Evolutionary conservation across 2,797 vertebrate genomes (phyloP), one percentile per base, ranked within the genome.

Genomic region (Leucoraja ocellata): DNA sequence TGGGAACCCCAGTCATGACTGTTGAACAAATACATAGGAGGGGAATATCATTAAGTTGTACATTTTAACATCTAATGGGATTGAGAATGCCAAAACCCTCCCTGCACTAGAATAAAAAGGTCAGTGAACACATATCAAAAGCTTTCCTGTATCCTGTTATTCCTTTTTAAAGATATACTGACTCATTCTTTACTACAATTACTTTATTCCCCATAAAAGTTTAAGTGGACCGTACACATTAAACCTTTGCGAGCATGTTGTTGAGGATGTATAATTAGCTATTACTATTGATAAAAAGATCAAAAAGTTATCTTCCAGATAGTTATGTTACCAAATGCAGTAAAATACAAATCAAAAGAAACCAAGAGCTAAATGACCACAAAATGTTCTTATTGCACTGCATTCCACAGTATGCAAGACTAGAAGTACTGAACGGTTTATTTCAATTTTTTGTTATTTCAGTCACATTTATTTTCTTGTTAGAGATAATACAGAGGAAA

Each of bases 301-400:
- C 36, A 2, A 65, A 63, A 63, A 21, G 36, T 88, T 88, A 88
- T 68, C 84, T 68, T 32, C 61, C 84, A 68, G 83, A 65, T 65
- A 65, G n/a, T 61, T 65, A n/a, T 86, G 61, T 18, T 36, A 8
- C 63, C 63, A 88, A 68, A 68, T 18, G 84, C n/a, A 65, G 84
- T 88, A 88, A 88, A 88, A 88, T 68, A 68, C 16, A 21, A 88
- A 88, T 88, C n/a, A 68, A 88, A 88, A 88, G 63, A 65, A 86
- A 86, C 58, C 63, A 63, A 61, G 61, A 65, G 84, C 63, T 88
- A 32, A 88, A n/a, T 88, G n/a, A 36, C 84, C 63, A 32, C 32
- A 32, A 68, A 68, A 63, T 86, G 21, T 32, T 36, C 61, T 68
- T 68, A 68, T n/a, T 65, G 63, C 61, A 88, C 84, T 65, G 36